Evolutionary conservation across 2,113 vertebrate species (phyloP).

Genomic region (Peromyscus polionotus): DNA sequence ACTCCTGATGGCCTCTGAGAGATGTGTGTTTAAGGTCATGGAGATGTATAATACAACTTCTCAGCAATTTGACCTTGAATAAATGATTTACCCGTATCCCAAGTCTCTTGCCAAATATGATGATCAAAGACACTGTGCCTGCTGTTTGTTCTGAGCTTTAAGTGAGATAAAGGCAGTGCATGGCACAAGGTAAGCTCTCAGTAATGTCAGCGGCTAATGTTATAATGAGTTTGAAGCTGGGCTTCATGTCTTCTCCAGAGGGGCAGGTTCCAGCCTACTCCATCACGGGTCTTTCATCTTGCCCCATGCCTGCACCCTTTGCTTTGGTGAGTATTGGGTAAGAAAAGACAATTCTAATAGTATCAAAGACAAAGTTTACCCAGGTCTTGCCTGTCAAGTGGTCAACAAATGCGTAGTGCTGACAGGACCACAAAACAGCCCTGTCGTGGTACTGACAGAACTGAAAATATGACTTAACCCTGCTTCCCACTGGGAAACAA

Average conservation of each 20-base stretch:
- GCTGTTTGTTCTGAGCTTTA: neutral
- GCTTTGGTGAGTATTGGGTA: neutral
- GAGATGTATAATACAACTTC: neutral
- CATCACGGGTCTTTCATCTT: neutral
- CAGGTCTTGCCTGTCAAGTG: neutral
- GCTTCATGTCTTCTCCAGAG: neutral
- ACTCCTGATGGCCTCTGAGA: neutral
- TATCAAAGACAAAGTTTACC: neutral
- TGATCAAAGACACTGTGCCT: neutral
- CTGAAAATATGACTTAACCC: neutral
- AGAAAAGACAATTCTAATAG: neutral
- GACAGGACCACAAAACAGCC: neutral
- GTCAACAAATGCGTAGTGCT: neutral
- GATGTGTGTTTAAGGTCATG: conserved; percentile 18
- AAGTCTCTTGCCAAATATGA: neutral
- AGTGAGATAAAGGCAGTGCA: neutral
- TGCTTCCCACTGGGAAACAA: neutral
- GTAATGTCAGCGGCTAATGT: neutral
- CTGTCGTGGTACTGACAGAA: neutral
- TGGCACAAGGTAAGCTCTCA: neutral
- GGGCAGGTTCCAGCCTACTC: neutral
- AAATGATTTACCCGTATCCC: neutral
- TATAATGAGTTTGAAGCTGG: neutral
- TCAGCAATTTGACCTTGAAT: neutral
- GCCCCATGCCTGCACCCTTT: neutral